Evolutionary conservation across 2,888 invertebrate genomes (phyloP), one percentile per base, ranked within the genome.

Genomic region (Thecocarcelia acutangulata): DNA sequence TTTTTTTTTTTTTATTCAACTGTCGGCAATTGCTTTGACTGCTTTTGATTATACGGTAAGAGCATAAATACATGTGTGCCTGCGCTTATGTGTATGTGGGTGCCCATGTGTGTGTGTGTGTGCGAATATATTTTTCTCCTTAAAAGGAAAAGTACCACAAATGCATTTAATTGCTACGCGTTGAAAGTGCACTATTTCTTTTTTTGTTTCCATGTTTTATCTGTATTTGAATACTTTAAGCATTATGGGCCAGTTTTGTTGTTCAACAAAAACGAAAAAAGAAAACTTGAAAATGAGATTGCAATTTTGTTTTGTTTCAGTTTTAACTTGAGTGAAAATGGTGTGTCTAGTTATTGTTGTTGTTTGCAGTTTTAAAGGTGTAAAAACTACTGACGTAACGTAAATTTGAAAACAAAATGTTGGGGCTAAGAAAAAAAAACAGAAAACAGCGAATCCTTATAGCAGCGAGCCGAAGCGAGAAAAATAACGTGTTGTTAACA

Each of bases 351-450:
- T 37, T 58, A 24, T 48, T 37, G 15, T 19, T 48, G 24, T 15
- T 63, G 28, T 17, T 12, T 19, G 21, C 33, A 8, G 11, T 56
- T 77, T 77, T 59, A 56, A 78, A 79, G 78, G 72, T 79, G 73
- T 73, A 61, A 73, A 78, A 72, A 54, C 46, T 66, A 73, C 78
- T 79, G 78, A 73, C 78, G 78, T 73, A 73, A 66, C 19, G 44
- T 66, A 73, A 63, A 63, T 56, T 40, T 11, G 50, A 50, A 19
- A 58, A 64, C 15, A 28, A 61, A 52, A 40, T n/a, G 40, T 44
- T 33, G n/a, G 24, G 37, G 11, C 52, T 28, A 68, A 33, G 17
- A 50, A 9, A 46, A n/a, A 54, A 40, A 66, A 56, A 12, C 24
- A 17, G 4, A 46, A 54, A 44, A n/a, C n/a, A n/a, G n/a, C 44